Conservation (phyloP, 2,888 invertebrate species). For the Junonia oenone region DNA sequence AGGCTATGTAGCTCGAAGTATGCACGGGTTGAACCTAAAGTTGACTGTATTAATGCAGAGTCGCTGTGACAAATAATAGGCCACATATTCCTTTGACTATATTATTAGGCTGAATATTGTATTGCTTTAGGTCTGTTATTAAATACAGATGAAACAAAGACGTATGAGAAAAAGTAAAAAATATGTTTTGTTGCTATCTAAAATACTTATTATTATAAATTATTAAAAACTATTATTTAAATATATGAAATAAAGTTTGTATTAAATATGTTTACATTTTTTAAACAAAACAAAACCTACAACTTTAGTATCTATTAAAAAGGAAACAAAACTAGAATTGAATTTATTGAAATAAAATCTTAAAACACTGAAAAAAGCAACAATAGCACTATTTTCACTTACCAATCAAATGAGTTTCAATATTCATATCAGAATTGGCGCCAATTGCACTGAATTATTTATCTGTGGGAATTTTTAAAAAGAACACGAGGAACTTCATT, state of each 20-base stretch:
- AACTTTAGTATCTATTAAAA: too few species aligned
- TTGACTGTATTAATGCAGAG: background rate
- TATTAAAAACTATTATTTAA: background rate
- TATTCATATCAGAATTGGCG: background rate
- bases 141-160: background rate
- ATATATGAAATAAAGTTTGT: background rate
- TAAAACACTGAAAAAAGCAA: too few species aligned
- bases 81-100: background rate
- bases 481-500: slow-evolving; percentile 10
- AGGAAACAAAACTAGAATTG: too few species aligned
- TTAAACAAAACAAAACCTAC: too few species aligned
- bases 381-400: too few species aligned
- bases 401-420: background rate
- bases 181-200: too few species aligned
- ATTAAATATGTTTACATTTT: background rate
- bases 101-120: background rate
- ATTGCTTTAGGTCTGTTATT: background rate
- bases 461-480: slow-evolving; percentile 9
- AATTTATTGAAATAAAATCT: too few species aligned
- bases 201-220: background rate
- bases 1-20: background rate
- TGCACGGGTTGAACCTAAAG: background rate
- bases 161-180: too few species aligned
- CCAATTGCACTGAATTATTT: slow-evolving; percentile 10
- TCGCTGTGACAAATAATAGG: background rate